These are phyloP conservation scores for Caenorhabditis virilis DNA, from an alignment of 2,888 invertebrate genomes.

Conservation along the genomic window DNA sequence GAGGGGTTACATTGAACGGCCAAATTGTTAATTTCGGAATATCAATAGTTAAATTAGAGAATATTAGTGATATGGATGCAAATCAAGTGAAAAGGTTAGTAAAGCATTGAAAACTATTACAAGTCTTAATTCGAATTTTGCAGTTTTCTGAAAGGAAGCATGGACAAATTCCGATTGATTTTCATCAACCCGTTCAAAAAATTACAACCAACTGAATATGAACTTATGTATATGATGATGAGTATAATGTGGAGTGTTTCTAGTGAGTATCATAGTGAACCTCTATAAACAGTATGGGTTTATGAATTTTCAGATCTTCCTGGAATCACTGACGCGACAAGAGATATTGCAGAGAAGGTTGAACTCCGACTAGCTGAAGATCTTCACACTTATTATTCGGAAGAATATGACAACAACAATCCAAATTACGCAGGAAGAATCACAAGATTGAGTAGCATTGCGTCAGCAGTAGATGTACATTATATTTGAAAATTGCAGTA, in stretches of 20 bases:
- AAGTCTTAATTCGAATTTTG: neutral
- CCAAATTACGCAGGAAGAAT: slow-evolving; percentile 42
- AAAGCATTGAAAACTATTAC: neutral
- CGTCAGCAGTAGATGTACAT: slow-evolving; percentile 40
- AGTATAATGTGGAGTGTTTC: slow-evolving; percentile 48
- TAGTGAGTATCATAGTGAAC: slow-evolving; percentile 10
- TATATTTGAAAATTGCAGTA: neutral
- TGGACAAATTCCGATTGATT: slow-evolving; percentile 31
- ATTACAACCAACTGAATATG: slow-evolving; percentile 36
- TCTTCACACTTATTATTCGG: slow-evolving; percentile 34
- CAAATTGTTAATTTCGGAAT: slow-evolving; percentile 40
- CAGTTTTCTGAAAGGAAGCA: slow-evolving; percentile 41
- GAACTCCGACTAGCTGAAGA: slow-evolving; percentile 33
- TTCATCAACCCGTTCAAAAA: slow-evolving; percentile 48
- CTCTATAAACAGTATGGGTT: neutral
- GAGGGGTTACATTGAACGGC: slow-evolving; percentile 38
- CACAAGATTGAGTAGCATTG: slow-evolving; percentile 35
- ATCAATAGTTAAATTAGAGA: slow-evolving; percentile 36
- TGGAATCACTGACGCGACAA: slow-evolving; percentile 29
- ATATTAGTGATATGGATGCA: slow-evolving; percentile 38
- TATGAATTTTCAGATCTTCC: slow-evolving; percentile 11
- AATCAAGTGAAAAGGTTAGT: slow-evolving; percentile 33
- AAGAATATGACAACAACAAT: slow-evolving; percentile 33
- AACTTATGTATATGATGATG: slow-evolving; percentile 51
- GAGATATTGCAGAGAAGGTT: slow-evolving; percentile 34